Evolutionary conservation across 2,888 invertebrate genomes (phyloP).

Genomic region (Synanthedon formicaeformis): DNA sequence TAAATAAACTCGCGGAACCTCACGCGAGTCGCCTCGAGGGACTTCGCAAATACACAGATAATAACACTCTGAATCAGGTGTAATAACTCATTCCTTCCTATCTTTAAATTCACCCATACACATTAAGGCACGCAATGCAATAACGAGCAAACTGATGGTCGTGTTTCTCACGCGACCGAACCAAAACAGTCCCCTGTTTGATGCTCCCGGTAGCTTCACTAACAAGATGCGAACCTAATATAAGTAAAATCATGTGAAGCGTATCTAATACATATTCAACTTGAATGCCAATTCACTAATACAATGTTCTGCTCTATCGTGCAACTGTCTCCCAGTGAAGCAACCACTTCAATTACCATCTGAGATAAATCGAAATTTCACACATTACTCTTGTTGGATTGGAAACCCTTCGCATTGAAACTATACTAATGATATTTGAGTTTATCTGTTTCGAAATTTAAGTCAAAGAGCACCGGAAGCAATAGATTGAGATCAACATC

Average conservation of each 20-base stretch:
- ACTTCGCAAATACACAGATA: slow-evolving; percentile 28
- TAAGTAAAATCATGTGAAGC: slow-evolving; percentile 19
- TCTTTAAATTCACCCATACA: slow-evolving; percentile 40
- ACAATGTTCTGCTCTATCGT: background rate
- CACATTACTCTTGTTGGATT: background rate
- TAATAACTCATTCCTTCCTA: slow-evolving; percentile 25
- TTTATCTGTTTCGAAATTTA: too few relatives aligned
- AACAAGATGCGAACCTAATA: slow-evolving; percentile 10
- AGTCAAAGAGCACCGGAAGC: too few relatives aligned
- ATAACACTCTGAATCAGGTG: slow-evolving; percentile 30
- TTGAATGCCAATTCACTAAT: slow-evolving; percentile 7
- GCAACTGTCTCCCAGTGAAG: background rate
- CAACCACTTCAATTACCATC: background rate
- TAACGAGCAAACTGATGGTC: slow-evolving; percentile 25
- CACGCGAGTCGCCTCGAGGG: slow-evolving; percentile 31
- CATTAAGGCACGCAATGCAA: slow-evolving; percentile 39
- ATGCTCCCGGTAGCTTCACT: slow-evolving; percentile 5
- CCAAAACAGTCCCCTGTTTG: slow-evolving; percentile 12
- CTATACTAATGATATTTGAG: too few relatives aligned
- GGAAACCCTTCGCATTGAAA: too few relatives aligned
- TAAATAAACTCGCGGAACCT: slow-evolving; percentile 34
- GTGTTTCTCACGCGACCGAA: slow-evolving; percentile 34
- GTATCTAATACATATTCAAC: slow-evolving; percentile 9
- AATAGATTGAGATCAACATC: too few relatives aligned
- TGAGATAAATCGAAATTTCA: background rate